phyloP scores from a whole-genome alignment of 2,113 vertebrate genomes.

The Bubo blakistoni region DNA sequence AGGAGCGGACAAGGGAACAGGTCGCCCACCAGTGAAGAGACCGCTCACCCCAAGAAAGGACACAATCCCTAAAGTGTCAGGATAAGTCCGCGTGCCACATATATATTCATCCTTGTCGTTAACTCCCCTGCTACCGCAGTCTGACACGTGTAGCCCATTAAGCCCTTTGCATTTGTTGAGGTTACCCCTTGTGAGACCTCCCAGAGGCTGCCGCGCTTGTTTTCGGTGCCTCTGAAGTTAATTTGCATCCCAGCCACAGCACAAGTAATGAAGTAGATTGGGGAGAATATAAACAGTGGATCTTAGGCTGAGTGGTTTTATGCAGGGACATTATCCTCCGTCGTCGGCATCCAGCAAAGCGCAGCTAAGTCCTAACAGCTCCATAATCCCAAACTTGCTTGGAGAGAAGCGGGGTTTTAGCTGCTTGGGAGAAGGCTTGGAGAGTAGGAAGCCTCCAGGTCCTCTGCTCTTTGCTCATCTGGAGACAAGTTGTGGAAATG shows the following conservation, averaged over 20 bases:
- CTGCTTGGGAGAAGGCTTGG: neutral
- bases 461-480: neutral
- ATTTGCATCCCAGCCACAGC: neutral
- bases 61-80: neutral
- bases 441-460: neutral
- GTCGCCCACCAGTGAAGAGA: neutral
- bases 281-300: neutral
- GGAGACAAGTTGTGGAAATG: fast-evolving
- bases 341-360: neutral
- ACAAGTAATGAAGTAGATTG: neutral
- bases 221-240: neutral
- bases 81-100: fast-evolving
- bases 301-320: neutral
- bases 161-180: neutral
- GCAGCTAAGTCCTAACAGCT: neutral
- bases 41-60: neutral
- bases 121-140: neutral
- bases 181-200: neutral
- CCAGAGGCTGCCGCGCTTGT: neutral
- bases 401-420: neutral
- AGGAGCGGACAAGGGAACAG: neutral
- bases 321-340: neutral
- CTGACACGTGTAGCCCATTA: fast-evolving
- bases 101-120: fast-evolving
- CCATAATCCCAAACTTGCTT: neutral